Evolutionary conservation across 2,113 vertebrate species (phyloP), one percentile per base, ranked within the genome.

Genomic region (Pseudolaguvia tuberculata): DNA sequence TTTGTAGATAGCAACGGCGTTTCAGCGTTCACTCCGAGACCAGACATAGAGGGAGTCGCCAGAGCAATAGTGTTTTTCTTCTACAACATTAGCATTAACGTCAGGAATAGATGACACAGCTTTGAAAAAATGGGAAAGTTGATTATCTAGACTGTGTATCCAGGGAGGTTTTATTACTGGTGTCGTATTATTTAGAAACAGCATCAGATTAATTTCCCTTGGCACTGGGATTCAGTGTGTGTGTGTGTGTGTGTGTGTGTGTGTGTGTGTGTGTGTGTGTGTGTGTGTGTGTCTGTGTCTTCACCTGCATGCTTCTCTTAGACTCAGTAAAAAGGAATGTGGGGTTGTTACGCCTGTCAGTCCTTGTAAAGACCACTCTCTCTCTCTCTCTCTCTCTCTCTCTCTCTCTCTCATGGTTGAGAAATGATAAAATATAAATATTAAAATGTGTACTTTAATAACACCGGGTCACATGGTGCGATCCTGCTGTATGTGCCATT

Each of bases 161-260:
- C 63, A 13, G 45, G 17, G 45, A 67, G 23, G 0, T 67, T 66
- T 67, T 67, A 67, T 67, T 67, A 67, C 15, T 10, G 8, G 17
- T 27, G 63, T 20, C 48, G 45, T 50, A 50, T 29, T 67, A 67
- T 50, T 67, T 67, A 67, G 63, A 67, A 18, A 50, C 21, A 20
- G 7, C 45, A 6, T 29, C 45, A 20, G 63, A 67, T 67, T 66
- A 2, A 66, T 66, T 48, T 48, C 42, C 45, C 14, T 27, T 50
- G 63, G 15, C 63, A 50, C 9, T 1, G 15, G 5, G 63, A 5
- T 67, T 67, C n/a, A n/a, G 20, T 45, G 62, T 66, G 9, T 25
- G 21, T 10, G 61, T 47, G 39, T 42, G 5, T 35, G 35, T 15
- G n/a, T 25, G n/a, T 67, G 20, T 45, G 62, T 66, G 9, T 25